A percentile compares a stretch with the other conserved stretches of the same genome.
These are phyloP conservation scores for Philonicus albiceps DNA, from an alignment of 2,888 invertebrate genomes.

Conservation along the genomic window DNA sequence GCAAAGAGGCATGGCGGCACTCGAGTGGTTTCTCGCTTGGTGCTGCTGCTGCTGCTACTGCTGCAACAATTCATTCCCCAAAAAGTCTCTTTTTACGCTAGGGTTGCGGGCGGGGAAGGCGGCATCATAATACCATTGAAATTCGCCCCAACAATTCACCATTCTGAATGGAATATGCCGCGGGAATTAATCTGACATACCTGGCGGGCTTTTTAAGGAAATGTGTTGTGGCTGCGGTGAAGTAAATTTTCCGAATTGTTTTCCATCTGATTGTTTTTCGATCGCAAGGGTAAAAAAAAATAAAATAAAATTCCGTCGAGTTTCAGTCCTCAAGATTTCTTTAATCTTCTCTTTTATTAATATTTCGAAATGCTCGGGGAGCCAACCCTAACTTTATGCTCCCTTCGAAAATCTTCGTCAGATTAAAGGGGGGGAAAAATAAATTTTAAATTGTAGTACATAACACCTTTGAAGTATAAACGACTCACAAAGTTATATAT, in stretches of 20 bases:
- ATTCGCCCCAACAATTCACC: background rate
- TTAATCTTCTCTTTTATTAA: background rate
- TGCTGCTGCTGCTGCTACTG: background rate
- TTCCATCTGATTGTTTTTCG: background rate
- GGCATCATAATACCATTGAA: background rate
- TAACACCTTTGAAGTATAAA: too few relatives aligned
- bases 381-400: background rate
- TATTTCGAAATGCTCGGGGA: background rate
- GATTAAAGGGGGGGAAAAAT: background rate
- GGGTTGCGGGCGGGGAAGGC: background rate
- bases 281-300: background rate
- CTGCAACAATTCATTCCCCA: background rate
- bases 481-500: background rate
- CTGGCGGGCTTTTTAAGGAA: background rate
- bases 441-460: too few relatives aligned
- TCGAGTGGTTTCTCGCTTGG: background rate
- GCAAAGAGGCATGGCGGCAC: background rate
- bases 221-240: background rate
- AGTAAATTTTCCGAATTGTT: background rate
- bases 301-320: background rate
- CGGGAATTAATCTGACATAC: background rate
- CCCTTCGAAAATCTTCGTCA: background rate
- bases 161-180: background rate
- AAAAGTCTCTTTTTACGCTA: background rate
- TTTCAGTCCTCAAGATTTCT: background rate